These are phyloP conservation scores for Melanotaenia pygmaea DNA, from an alignment of 2,797 vertebrate genomes.

Conservation along the genomic window DNA sequence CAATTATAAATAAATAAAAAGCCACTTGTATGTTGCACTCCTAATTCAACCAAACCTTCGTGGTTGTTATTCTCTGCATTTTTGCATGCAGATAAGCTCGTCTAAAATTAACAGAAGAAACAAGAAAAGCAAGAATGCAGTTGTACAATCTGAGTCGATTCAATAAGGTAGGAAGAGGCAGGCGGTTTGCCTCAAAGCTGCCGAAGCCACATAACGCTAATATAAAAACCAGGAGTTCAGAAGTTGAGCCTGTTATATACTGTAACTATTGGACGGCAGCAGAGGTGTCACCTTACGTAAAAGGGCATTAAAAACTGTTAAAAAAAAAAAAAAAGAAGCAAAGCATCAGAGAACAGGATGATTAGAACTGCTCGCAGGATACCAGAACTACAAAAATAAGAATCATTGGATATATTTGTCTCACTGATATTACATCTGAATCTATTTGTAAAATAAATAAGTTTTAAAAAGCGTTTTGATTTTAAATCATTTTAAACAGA, in stretches of 20 bases:
- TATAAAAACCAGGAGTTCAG: slow-evolving; percentile 33
- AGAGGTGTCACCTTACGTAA: slow-evolving; percentile 17
- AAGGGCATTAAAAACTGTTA: background rate
- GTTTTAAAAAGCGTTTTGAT: too few species aligned
- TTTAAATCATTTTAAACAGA: background rate
- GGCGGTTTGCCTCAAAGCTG: slow-evolving; percentile 17
- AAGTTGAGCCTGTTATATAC: slow-evolving; percentile 24
- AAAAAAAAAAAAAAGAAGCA: background rate
- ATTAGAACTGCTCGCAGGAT: background rate
- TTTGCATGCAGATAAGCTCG: slow-evolving; percentile 15
- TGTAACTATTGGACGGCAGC: background rate
- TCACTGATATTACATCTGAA: background rate
- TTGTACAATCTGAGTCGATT: slow-evolving; percentile 16
- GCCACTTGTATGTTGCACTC: background rate
- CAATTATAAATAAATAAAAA: slow-evolving; percentile 41
- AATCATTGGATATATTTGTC: background rate
- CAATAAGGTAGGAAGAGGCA: slow-evolving; percentile 15
- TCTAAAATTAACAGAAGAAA: slow-evolving; percentile 25
- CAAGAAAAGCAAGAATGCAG: slow-evolving; percentile 21
- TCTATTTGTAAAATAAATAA: background rate
- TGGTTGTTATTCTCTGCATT: background rate
- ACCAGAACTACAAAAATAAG: background rate
- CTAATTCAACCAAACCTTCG: slow-evolving; percentile 6
- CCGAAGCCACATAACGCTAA: slow-evolving; percentile 27
- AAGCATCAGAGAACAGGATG: background rate